Evolutionary conservation across 2,113 vertebrate genomes (phyloP).

Genomic region (Odontesthes bonariensis): DNA sequence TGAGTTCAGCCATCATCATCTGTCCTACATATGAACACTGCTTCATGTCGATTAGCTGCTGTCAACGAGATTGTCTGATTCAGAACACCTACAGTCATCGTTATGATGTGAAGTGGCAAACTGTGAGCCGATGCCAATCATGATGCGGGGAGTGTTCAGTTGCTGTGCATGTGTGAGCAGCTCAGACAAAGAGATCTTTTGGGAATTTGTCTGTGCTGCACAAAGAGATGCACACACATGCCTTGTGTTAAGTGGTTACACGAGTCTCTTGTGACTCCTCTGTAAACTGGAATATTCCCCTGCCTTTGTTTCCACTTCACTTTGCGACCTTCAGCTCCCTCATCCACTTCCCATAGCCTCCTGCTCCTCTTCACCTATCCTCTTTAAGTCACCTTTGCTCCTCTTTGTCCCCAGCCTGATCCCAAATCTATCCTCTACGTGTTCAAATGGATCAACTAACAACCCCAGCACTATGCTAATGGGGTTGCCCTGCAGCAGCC

Average conservation of each 20-base stretch:
- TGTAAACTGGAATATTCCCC: constrained; percentile 43
- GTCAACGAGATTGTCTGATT: neutral
- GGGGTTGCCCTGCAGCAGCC: constrained; percentile 68
- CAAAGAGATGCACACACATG: constrained; percentile 15
- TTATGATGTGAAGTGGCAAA: constrained; percentile 30
- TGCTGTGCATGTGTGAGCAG: neutral
- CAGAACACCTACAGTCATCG: constrained; percentile 15
- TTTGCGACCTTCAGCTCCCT: constrained; percentile 29
- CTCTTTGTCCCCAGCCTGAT: neutral
- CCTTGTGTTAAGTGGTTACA: constrained; percentile 50
- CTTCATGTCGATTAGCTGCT: neutral
- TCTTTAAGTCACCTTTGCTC: constrained; percentile 38
- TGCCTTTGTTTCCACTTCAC: constrained; percentile 40
- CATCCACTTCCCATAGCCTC: constrained; percentile 6
- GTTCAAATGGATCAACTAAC: constrained; percentile 26
- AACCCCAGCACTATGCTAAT: constrained; percentile 52
- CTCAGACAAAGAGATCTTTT: constrained; percentile 35
- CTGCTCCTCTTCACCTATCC: constrained; percentile 31
- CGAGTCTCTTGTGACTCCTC: constrained; percentile 52
- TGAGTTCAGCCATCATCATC: neutral
- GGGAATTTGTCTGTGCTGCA: constrained; percentile 13
- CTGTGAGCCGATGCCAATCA: constrained; percentile 29
- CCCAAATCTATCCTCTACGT: constrained; percentile 3
- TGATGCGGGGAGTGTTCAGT: neutral
- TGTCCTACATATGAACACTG: neutral